Evolutionary conservation across 2,113 vertebrate species (phyloP).

Genomic region (Gracilinanus agilis): DNA sequence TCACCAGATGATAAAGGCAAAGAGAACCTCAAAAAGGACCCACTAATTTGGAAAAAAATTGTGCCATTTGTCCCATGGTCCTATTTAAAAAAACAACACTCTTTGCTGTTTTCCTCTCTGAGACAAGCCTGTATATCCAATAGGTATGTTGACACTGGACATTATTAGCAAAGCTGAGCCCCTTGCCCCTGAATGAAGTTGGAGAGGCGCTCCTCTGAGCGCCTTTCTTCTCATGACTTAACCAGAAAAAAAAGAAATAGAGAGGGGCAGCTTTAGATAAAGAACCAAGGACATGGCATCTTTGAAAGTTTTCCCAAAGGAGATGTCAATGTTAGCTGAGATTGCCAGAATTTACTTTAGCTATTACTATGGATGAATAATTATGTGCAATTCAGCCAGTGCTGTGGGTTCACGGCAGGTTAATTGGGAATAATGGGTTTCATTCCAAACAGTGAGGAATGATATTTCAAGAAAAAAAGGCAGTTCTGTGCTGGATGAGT

Average conservation of each 20-base stretch:
- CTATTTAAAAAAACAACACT: accelerated
- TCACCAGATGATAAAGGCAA: slow-evolving; percentile 62
- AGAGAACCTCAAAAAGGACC: slow-evolving; percentile 73
- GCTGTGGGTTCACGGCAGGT: slow-evolving; percentile 89
- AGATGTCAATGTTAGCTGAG: slow-evolving; percentile 81
- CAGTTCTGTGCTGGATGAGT: slow-evolving; percentile 51
- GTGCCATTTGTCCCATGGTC: slow-evolving; percentile 49
- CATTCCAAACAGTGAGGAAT: slow-evolving; percentile 86
- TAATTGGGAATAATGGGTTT: slow-evolving; percentile 92
- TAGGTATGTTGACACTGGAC: background rate
- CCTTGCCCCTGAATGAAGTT: background rate
- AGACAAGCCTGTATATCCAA: background rate
- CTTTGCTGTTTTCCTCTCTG: background rate
- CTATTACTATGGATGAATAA: slow-evolving; percentile 91
- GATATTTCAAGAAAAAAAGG: slow-evolving; percentile 82
- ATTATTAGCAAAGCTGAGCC: background rate
- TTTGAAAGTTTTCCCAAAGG: slow-evolving; percentile 83
- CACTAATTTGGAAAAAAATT: slow-evolving; percentile 69
- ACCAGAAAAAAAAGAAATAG: background rate
- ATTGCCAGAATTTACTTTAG: slow-evolving; percentile 88
- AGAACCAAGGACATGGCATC: slow-evolving; percentile 83
- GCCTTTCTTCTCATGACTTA: slow-evolving; percentile 50
- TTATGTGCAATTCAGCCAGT: slow-evolving; percentile 89
- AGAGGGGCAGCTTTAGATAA: slow-evolving; percentile 73
- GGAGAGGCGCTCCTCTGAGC: slow-evolving; percentile 66